Conservation (phyloP, 2,888 invertebrate species). For the Ariolimax columbianus region DNA sequence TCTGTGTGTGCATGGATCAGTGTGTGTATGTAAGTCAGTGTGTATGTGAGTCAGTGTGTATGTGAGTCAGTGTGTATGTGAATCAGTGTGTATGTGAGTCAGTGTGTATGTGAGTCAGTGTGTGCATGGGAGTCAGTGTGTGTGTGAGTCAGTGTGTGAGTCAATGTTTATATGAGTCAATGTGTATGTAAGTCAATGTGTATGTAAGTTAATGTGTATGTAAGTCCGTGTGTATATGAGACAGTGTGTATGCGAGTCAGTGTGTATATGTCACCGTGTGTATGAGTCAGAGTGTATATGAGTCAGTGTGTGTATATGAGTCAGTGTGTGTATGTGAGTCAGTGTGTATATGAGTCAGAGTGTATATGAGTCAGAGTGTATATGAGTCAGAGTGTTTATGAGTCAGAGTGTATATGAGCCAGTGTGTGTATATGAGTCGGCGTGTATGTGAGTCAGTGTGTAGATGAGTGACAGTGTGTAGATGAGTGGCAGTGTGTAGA, state of each 20-base stretch:
- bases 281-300: no score
- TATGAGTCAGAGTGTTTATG: no score
- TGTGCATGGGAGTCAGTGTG: slow-evolving; percentile 9
- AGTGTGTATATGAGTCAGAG: no score
- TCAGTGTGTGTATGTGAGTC: no score
- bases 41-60: no score
- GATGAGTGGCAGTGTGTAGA: background rate
- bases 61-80: no score
- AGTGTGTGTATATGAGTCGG: background rate
- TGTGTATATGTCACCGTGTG: background rate
- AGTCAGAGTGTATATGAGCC: no score
- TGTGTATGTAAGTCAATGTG: no score
- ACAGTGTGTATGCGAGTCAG: background rate
- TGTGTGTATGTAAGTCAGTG: slow-evolving; percentile 18
- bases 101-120: no score
- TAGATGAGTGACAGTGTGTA: background rate
- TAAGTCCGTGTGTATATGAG: slow-evolving; percentile 8
- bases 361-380: no score
- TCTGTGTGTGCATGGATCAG: background rate
- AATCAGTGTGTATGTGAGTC: no score
- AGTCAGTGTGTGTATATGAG: background rate
- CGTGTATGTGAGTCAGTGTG: background rate
- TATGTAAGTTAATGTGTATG: no score
- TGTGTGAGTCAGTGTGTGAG: background rate
- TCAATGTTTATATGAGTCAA: background rate